Evolutionary conservation across 2,888 invertebrate genomes (phyloP), one percentile per base, ranked within the genome.

Genomic region (Athalia circularis): DNA sequence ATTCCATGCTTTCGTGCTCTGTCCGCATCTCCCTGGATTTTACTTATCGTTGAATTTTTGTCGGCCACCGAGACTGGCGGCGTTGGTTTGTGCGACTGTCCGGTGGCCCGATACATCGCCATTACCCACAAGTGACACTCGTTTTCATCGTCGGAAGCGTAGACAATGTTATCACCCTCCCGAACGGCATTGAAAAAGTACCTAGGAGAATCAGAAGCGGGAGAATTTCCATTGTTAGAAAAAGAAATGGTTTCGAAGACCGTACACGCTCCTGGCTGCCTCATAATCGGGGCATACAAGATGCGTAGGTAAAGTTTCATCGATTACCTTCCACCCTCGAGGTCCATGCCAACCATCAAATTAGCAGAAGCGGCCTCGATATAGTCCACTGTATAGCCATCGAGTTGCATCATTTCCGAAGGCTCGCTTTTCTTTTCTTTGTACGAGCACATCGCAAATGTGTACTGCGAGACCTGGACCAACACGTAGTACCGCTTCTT

Each of bases 401-500:
- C 99, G 79, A 99, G 92, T 91, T 99, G 99, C 96, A 99, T 98
- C 97, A 99, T 99, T 92, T 99, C 99, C 47, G 98, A 97, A 11
- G 99, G 99, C 91, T 99, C 99, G 45, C 98, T 96, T 92, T 99
- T 99, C 93, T 99, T 99, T 91, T 99, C 99, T 91, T 99, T 97
- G 91, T 99, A 99, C 86, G 98, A 99, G 92, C 99, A 99, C 95
- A 99, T 97, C 65, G 99, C 99, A 92, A 99, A 99, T 59, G 99
- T 99, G 91, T 99, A 99, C 92, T 99, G 99, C 81, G 99, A 99
- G 65, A 99, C 99, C 94, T 99, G 99, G 68, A 99, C 99, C 83
- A 99, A 92, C 82, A 99, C 98, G 93, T 97, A 99, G 91, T 99
- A 99, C 79, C 99, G 93, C 87, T 97, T 96, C 92, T 99, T 99